Evolutionary conservation across 1,140 invertebrate species (phyloP).

Genomic region (Sycophaga agraensis): DNA sequence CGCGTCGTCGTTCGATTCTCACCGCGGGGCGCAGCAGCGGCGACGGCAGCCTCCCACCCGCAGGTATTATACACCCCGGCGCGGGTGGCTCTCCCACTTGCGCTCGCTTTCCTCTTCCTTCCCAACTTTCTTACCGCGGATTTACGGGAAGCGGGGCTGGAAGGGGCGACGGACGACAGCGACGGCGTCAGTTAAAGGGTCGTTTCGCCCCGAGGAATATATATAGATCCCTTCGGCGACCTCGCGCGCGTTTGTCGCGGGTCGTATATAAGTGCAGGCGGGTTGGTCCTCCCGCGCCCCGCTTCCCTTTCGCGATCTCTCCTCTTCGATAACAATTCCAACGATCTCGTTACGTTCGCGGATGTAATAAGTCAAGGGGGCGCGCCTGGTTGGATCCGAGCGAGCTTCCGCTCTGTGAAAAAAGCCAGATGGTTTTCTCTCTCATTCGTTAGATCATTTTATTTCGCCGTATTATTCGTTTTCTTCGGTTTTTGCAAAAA

Average conservation of each 20-base stretch:
- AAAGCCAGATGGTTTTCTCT: no score
- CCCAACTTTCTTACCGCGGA: conserved; percentile 31
- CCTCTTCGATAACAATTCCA: not conserved
- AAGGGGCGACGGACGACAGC: no score
- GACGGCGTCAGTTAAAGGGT: conserved; percentile 29
- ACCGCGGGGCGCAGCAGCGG: no score
- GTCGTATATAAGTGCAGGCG: no score
- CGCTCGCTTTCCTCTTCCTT: conserved; percentile 13
- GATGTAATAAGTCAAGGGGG: no score
- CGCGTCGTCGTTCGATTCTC: not conserved
- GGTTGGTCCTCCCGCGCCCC: no score
- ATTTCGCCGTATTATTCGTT: no score
- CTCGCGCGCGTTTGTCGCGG: not conserved
- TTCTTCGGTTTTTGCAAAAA: no score
- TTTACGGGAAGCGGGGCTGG: conserved; percentile 32
- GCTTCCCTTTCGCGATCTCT: not conserved
- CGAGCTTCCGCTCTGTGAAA: no score
- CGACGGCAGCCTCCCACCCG: not conserved
- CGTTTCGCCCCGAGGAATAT: conserved; percentile 5
- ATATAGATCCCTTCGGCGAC: not conserved
- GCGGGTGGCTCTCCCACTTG: not conserved
- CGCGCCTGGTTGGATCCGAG: no score
- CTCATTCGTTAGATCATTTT: no score
- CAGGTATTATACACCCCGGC: no score
- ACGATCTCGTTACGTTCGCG: not conserved